A percentile compares a stretch with the other conserved stretches of the same genome.
Evolutionary conservation across 2,797 vertebrate genomes (phyloP).

Genomic region (Otolemur crassicaudatus): DNA sequence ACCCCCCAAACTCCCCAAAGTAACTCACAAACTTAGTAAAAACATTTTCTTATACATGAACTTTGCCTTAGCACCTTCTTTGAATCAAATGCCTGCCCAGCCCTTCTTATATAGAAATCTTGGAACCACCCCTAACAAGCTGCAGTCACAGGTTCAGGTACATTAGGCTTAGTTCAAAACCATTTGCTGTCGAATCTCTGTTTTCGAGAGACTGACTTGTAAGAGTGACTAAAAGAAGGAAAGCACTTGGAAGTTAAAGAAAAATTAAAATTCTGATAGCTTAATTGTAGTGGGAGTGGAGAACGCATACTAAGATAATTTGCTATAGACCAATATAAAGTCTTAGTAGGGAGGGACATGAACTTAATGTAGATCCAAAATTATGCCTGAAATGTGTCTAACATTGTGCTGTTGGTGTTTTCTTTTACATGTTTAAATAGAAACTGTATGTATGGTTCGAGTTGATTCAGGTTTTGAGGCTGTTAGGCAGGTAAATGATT

Average conservation of each 20-base stretch:
- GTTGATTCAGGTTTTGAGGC: constrained; percentile 28
- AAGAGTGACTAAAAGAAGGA: constrained; percentile 14
- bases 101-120: not conserved
- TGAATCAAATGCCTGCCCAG: not conserved
- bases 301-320: not conserved
- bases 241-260: constrained; percentile 23
- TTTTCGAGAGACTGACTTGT: constrained; percentile 3
- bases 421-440: not conserved
- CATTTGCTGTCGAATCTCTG: constrained; percentile 2
- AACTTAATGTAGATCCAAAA: constrained; percentile 27
- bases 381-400: not conserved
- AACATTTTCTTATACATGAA: not conserved
- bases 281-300: not conserved
- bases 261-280: constrained; percentile 21
- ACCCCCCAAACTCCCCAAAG: not conserved
- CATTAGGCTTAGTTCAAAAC: constrained; percentile 25
- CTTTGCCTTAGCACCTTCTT: not conserved
- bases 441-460: constrained; percentile 23
- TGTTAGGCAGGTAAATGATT: not conserved
- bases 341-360: not conserved
- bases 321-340: constrained; percentile 34
- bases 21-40: not conserved
- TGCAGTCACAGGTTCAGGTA: not conserved
- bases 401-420: not conserved
- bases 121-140: not conserved